Evolutionary conservation across 1,140 invertebrate genomes (phyloP), one percentile per base, ranked within the genome.

Genomic region (Olivierus martensii): DNA sequence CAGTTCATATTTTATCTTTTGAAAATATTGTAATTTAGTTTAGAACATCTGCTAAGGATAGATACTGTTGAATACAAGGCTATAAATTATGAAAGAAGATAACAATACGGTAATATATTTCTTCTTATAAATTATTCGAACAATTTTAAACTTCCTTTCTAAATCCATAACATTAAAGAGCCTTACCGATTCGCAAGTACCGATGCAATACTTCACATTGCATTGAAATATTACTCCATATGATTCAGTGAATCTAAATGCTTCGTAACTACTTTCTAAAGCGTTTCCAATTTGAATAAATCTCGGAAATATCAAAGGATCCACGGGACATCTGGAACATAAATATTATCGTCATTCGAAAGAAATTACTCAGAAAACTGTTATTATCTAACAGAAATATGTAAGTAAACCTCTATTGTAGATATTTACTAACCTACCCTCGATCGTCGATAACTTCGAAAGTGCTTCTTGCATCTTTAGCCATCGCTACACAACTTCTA

Each of bases 191-290:
- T 93, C 87, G 65, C 90, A 94, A 52, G 86, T 87, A 67, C 90
- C 90, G 45, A 94, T 75, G 69, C 90, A 94, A 69, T 94, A 94
- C 67, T 93, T 93, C 54, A 94, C 90, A 66, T 94, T 94, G 69
- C 90, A 94, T 66, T 94, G 90, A 79, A 94, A 94, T 66, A 94
- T 94, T 42, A 94, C 89, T 15, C 90, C 90, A 59, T 93, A 94
- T 18, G 88, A 93, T 66, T 94, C 90, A 0, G 90, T 94, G 65
- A 94, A 93, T 61, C 90, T 77, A 74, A 94, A 94, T 1, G 90
- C 90, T 71, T 94, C 90, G 64, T 93, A 94, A 44, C 87, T 77
- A 0, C 86, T 88, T 64, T 93, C 86, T 49, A 94, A 69, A 0
- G 88, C 87, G 65, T 66, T 69, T 84, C 88, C 45, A 83, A 86